Evolutionary conservation across 2,888 invertebrate genomes (phyloP).

Genomic region (Acanthosepion pharaonis): DNA sequence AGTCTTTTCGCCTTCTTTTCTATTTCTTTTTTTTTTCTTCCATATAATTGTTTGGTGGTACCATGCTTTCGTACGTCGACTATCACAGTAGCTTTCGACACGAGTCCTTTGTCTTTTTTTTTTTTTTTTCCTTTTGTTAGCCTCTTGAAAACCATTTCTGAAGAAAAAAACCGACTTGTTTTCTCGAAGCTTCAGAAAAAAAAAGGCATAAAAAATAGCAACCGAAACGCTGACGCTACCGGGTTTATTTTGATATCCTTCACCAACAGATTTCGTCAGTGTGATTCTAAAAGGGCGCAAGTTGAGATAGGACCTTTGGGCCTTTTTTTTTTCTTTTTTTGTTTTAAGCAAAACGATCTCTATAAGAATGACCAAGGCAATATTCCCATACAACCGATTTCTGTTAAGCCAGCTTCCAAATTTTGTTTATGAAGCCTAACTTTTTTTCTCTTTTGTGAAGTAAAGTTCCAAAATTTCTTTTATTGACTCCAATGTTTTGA

Average conservation of each 20-base stretch:
- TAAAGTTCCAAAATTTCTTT: too few relatives aligned
- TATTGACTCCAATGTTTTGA: too few relatives aligned
- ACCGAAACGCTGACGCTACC: background rate
- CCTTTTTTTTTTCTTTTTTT: too few relatives aligned
- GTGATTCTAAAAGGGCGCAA: too few relatives aligned
- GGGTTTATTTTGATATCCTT: background rate
- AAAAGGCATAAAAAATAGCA: background rate
- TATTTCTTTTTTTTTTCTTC: background rate
- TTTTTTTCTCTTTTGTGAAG: too few relatives aligned
- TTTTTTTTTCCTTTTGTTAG: background rate
- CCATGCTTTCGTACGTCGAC: background rate
- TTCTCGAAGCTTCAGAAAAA: background rate
- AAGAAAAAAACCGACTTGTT: background rate
- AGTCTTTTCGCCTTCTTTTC: background rate
- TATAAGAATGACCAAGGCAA: too few relatives aligned
- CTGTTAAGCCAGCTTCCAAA: too few relatives aligned
- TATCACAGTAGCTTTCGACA: constrained; percentile 33
- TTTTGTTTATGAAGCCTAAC: too few relatives aligned
- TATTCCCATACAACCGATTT: too few relatives aligned
- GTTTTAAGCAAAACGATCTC: too few relatives aligned
- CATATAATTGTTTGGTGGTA: background rate
- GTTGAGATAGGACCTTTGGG: too few relatives aligned
- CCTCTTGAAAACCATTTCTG: background rate
- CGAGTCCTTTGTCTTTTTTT: background rate
- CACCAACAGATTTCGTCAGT: background rate